Evolutionary conservation across 2,797 vertebrate species (phyloP).

Genomic region (Syndactyla subalaris): DNA sequence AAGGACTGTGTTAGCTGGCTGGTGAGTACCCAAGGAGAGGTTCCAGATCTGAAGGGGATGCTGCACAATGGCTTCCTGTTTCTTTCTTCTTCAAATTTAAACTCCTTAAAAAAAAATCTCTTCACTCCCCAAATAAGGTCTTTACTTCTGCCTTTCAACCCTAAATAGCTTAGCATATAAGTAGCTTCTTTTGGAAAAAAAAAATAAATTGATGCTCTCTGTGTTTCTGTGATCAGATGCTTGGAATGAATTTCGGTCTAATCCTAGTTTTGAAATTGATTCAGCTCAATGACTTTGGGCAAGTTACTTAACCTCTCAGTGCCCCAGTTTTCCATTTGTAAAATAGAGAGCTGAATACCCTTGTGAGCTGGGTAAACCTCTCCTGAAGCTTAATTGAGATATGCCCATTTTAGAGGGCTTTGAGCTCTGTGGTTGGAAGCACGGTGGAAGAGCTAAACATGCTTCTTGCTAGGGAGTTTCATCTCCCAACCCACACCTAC

Average conservation of each 20-base stretch:
- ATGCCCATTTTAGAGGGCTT: neutral
- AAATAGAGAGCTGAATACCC: neutral
- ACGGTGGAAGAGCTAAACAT: neutral
- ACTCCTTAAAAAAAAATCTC: conserved; percentile 43
- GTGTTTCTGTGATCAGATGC: conserved; percentile 35
- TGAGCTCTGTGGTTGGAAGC: neutral
- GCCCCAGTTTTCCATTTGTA: conserved; percentile 23
- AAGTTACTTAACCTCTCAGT: conserved; percentile 33
- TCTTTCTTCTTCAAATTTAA: conserved; percentile 10
- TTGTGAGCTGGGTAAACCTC: neutral
- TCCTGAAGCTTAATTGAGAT: conserved; percentile 11
- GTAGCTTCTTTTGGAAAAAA: conserved; percentile 43
- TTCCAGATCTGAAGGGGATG: neutral
- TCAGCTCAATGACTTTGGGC: conserved; percentile 29
- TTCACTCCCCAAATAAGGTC: conserved; percentile 38
- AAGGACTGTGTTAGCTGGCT: neutral
- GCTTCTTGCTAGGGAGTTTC: neutral
- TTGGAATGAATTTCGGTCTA: conserved; percentile 44
- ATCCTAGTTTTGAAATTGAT: conserved; percentile 44
- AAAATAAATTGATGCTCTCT: neutral
- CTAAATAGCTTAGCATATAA: conserved; percentile 64
- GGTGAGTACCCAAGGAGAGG: neutral
- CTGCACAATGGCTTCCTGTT: neutral
- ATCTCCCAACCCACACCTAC: accelerated
- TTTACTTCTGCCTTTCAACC: conserved; percentile 65